phyloP scores from a whole-genome alignment of 2,113 vertebrate genomes.

The Eptesicus fuscus region DNA sequence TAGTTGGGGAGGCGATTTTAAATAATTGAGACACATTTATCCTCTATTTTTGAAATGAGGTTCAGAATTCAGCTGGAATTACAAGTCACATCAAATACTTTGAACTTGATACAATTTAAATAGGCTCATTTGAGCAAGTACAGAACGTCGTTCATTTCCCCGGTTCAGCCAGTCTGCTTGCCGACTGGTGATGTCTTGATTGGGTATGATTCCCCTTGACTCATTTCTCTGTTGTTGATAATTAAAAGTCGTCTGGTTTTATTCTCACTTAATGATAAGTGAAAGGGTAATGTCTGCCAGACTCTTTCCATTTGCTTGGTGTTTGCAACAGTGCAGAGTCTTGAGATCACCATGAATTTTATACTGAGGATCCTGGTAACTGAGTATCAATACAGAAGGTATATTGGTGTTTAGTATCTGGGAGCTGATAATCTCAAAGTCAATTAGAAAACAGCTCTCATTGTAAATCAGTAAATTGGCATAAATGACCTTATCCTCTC shows the following conservation, averaged over 20 bases:
- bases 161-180: neutral
- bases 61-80: conserved; percentile 44
- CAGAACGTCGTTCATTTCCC: neutral
- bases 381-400: neutral
- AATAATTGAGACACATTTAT: conserved; percentile 49
- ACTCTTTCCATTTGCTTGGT: conserved; percentile 23
- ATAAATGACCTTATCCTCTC: conserved; percentile 53
- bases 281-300: conserved; percentile 65
- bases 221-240: conserved; percentile 66
- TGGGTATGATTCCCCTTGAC: conserved; percentile 26
- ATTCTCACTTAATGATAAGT: conserved; percentile 66
- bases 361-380: neutral
- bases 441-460: conserved; percentile 51
- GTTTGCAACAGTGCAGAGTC: neutral
- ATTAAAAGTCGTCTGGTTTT: conserved; percentile 75
- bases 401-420: conserved; percentile 51
- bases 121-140: conserved; percentile 23
- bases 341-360: conserved; percentile 2
- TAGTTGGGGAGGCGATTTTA: conserved; percentile 32
- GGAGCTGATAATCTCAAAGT: conserved; percentile 52
- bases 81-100: conserved; percentile 41
- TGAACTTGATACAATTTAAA: conserved; percentile 46
- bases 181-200: conserved; percentile 59
- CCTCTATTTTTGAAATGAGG: conserved; percentile 41
- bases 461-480: conserved; percentile 63